Base-by-base conservation (phyloP, 2,888 invertebrate genomes). In the Megastigmus dorsalis region DNA sequence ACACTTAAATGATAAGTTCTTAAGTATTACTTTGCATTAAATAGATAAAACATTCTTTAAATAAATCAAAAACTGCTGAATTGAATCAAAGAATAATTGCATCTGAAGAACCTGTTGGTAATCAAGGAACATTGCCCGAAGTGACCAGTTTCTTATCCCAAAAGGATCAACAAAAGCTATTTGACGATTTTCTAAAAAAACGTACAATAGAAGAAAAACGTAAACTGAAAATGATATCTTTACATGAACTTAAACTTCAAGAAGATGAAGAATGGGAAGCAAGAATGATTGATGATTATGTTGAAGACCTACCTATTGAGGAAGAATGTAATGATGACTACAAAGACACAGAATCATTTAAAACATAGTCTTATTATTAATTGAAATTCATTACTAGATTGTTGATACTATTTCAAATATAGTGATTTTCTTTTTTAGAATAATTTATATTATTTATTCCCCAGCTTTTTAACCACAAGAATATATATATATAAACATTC, bases 171-270 rank as follows among this genome's bases (percentile, higher is more conserved):
- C 88, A 88, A 69, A 86, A 89, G 71, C 90, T 91, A 13, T 89
- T 93, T 74, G 88, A 89, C 0, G 89, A 91, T 23, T 93, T 92
- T 83, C 84, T 92, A 74, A 79, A 86, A 45, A 89, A 91, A 77
- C 88, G 91, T 88, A 89, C 89, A 88, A 90, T 90, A 79, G 79
- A 82, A 6, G 74, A 78, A 30, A 83, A 67, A 69, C 76, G 45
- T 0, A 80, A 82, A 81, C 80, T 76, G 78, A 43, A 18, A 38
- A 15, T 54, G 20, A 10, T 26, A 18, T 36, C 60, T 7, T 15
- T 62, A 38, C 0, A 10, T 0, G 41, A 75, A 43, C 2, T 10
- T 4, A 68, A 65, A 41, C n/a, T 59, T 10, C 18, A 68, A 43
- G 43, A 72, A 18, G 72, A 76, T 68, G n/a, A 28, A 9, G 55